phyloP scores from a whole-genome alignment of 2,113 vertebrate genomes.

The Arothron firmamentum region DNA sequence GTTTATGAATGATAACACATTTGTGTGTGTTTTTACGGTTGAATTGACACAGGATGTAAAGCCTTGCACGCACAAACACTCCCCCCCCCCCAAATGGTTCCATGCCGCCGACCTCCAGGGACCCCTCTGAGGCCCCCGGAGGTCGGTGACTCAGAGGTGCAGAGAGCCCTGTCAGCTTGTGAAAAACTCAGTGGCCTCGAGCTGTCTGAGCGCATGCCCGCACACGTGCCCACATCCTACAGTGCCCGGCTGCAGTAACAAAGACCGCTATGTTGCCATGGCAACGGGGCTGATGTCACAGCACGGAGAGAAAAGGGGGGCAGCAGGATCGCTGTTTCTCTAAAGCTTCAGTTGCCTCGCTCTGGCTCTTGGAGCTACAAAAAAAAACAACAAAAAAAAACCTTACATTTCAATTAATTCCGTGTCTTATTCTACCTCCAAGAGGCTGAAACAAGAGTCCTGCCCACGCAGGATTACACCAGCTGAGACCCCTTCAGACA shows the following conservation, averaged over 20 bases:
- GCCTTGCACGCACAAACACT: conserved; percentile 2
- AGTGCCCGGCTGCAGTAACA: conserved; percentile 8
- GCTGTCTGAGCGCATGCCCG: conserved; percentile 46
- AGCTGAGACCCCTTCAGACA: conserved; percentile 26
- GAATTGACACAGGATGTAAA: not conserved
- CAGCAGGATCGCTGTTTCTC: conserved; percentile 39
- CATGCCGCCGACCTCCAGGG: conserved; percentile 7
- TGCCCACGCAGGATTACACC: conserved; percentile 20
- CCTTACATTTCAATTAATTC: conserved; percentile 25
- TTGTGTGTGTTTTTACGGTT: conserved; percentile 49
- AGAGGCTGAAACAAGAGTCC: conserved; percentile 29
- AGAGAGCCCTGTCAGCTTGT: conserved; percentile 50
- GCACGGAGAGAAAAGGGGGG: conserved; percentile 45
- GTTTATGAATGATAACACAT: conserved; percentile 44
- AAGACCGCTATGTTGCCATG: conserved; percentile 58
- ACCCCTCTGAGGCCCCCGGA: conserved; percentile 32
- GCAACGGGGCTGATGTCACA: conserved; percentile 59
- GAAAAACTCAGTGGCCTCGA: conserved; percentile 53
- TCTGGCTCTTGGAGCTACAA: conserved; percentile 19
- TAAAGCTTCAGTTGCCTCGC: not conserved
- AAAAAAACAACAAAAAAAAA: too few relatives aligned
- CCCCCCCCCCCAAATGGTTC: conserved; percentile 21
- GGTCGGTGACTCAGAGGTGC: conserved; percentile 40
- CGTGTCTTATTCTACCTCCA: conserved; percentile 24
- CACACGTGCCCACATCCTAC: conserved; percentile 20